Percentiles rank a stretch among this genome's conserved stretches.
phyloP scores from a whole-genome alignment of 2,888 invertebrate genomes.

The Drosophila testacea region DNA sequence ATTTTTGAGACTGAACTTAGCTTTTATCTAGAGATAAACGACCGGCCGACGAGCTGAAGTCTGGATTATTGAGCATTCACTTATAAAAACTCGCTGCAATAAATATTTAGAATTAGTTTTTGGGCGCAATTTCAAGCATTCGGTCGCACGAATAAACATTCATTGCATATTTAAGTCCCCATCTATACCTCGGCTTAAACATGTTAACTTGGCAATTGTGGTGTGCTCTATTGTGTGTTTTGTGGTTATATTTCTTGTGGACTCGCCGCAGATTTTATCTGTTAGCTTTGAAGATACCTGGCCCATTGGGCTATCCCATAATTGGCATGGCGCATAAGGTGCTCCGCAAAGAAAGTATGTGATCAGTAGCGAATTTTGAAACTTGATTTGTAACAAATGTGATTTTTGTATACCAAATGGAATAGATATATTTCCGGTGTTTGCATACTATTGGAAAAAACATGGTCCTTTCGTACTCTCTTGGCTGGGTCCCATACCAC shows the following conservation, averaged over 20 bases:
- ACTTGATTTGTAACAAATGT: background rate
- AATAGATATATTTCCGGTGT: slow-evolving; percentile 65
- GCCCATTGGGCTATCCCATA: slow-evolving; percentile 81
- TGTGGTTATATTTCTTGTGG: slow-evolving; percentile 81
- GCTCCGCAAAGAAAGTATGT: slow-evolving; percentile 75
- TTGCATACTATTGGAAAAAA: slow-evolving; percentile 58
- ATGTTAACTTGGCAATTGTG: slow-evolving; percentile 32
- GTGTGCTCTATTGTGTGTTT: slow-evolving; percentile 54
- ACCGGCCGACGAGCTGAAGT: too few species aligned
- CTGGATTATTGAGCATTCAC: too few species aligned
- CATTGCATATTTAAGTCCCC: background rate
- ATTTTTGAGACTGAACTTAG: too few species aligned
- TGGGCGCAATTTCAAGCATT: background rate
- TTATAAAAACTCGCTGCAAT: background rate
- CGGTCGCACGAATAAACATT: background rate
- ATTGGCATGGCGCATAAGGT: slow-evolving; percentile 78
- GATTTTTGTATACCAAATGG: background rate
- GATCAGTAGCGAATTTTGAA: background rate
- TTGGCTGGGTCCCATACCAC: slow-evolving; percentile 83
- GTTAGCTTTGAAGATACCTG: slow-evolving; percentile 75
- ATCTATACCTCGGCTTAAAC: background rate
- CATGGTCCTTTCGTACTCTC: slow-evolving; percentile 74
- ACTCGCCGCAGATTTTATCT: slow-evolving; percentile 78
- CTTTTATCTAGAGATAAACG: too few species aligned
- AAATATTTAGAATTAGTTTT: background rate